Evolutionary conservation across 2,888 invertebrate species (phyloP).

Genomic region (Tromatobia lineatoria): DNA sequence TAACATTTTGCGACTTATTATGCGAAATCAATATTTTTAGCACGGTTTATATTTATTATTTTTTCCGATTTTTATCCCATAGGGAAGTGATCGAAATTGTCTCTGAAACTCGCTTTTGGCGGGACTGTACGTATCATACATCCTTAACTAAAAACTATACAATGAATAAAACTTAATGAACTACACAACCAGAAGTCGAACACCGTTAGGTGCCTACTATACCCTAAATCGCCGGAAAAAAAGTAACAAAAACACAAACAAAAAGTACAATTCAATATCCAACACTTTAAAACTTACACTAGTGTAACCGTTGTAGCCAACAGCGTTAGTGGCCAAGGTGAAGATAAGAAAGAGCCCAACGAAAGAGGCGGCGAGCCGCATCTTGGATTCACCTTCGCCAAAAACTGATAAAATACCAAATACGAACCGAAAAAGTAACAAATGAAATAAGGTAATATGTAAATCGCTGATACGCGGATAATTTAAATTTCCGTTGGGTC

Average conservation of each 20-base stretch:
- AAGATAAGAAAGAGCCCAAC: conserved; percentile 46
- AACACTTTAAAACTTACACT: conserved; percentile 42
- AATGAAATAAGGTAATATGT: conserved; percentile 13
- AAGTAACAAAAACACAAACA: not conserved
- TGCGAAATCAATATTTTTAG: too few species aligned
- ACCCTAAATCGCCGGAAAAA: not conserved
- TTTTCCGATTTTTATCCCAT: too few species aligned
- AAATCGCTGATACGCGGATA: not conserved
- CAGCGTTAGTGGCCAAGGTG: conserved; percentile 20
- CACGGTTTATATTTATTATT: too few species aligned
- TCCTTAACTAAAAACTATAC: too few species aligned
- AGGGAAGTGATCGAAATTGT: too few species aligned
- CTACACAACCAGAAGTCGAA: too few species aligned
- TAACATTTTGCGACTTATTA: too few species aligned
- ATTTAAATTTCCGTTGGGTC: not conserved
- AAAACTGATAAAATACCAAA: conserved; percentile 2
- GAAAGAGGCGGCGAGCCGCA: conserved; percentile 66
- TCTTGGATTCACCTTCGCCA: conserved; percentile 58
- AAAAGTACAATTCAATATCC: not conserved
- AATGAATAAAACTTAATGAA: too few species aligned
- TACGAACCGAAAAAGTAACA: not conserved
- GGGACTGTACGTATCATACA: too few species aligned
- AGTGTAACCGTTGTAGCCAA: conserved; percentile 11
- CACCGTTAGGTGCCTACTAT: not conserved
- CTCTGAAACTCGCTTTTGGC: too few species aligned